Evolutionary conservation across 2,797 vertebrate species (phyloP).

Genomic region (Manis crassicaudata): DNA sequence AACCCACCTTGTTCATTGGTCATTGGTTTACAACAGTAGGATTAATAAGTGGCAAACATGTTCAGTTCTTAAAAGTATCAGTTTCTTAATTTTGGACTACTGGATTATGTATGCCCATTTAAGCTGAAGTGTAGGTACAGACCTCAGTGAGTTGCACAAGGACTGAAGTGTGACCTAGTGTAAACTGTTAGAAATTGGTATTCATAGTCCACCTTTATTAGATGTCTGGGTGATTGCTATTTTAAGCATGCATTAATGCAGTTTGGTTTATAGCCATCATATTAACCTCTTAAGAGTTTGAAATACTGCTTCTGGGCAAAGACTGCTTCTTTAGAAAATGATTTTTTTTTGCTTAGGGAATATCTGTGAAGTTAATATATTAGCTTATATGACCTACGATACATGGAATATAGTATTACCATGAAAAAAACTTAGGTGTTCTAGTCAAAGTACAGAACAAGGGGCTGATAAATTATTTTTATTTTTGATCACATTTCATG

Average conservation of each 20-base stretch:
- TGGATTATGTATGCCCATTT: neutral
- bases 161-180: neutral
- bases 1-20: neutral
- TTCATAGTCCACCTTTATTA: neutral
- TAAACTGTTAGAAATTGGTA: neutral
- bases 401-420: neutral
- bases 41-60: neutral
- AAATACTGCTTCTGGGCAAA: neutral
- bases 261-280: neutral
- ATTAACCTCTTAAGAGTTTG: neutral
- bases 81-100: neutral
- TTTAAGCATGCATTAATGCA: neutral
- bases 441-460: neutral
- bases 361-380: neutral
- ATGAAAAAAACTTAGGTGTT: neutral
- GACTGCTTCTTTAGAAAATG: constrained; percentile 30
- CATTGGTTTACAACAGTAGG: neutral
- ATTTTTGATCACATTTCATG: neutral
- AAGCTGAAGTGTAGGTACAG: neutral
- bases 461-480: neutral
- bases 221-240: neutral
- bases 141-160: neutral
- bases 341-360: neutral
- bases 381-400: neutral
- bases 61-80: neutral